Conservation (phyloP, 2,113 vertebrate genomes). For the Mobula hypostoma region DNA sequence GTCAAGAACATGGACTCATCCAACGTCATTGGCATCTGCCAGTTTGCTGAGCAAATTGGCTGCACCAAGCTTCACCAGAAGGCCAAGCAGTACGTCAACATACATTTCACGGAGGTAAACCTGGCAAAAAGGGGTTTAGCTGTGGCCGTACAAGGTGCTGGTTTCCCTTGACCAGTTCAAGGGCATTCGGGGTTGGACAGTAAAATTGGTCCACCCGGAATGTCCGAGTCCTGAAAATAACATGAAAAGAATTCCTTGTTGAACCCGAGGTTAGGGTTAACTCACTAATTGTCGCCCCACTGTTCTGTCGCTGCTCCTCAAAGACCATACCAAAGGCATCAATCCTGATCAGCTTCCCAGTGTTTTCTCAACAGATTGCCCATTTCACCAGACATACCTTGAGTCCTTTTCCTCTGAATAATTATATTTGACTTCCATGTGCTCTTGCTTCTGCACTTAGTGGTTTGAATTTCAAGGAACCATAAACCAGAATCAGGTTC, state of each 20-base stretch:
- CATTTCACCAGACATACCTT: not conserved
- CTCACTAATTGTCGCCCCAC: not conserved
- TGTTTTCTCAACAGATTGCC: not conserved
- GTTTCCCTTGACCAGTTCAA: too few relatives aligned
- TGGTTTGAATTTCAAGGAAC: too few relatives aligned
- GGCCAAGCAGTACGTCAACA: constrained; percentile 66
- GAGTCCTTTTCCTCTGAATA: too few relatives aligned
- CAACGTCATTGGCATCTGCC: constrained; percentile 68
- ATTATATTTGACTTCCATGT: too few relatives aligned
- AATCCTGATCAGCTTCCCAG: not conserved
- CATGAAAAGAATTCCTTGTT: not conserved
- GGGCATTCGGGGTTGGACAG: too few relatives aligned
- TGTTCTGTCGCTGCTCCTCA: not conserved
- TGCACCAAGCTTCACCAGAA: constrained; percentile 58
- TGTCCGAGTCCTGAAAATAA: too few relatives aligned
- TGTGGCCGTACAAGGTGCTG: too few relatives aligned
- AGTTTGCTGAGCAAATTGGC: constrained; percentile 66
- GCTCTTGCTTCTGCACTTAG: too few relatives aligned
- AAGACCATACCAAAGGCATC: not conserved
- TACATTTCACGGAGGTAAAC: constrained; percentile 67
- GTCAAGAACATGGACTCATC: constrained; percentile 61
- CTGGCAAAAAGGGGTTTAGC: not conserved
- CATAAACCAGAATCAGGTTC: too few relatives aligned
- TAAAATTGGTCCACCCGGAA: too few relatives aligned
- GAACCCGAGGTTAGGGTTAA: too few relatives aligned